A percentile compares a stretch with the other conserved stretches of the same genome.
These are phyloP conservation scores for Pasiphila rectangulata DNA, from an alignment of 2,888 invertebrate genomes.

Conservation along the genomic window DNA sequence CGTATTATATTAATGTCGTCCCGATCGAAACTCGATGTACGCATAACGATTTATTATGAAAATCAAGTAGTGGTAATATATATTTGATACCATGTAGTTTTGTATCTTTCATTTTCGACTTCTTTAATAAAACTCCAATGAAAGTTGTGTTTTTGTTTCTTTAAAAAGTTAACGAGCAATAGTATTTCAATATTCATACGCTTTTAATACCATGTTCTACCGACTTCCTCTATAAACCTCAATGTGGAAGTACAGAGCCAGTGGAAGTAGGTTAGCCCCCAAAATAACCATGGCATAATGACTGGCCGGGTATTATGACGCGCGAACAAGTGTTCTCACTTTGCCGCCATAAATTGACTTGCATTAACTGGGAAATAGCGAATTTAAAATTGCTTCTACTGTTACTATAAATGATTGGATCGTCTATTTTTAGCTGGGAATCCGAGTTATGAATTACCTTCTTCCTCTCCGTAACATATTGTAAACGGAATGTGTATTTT, in stretches of 20 bases:
- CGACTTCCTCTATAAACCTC: slow-evolving; percentile 2
- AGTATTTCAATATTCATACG: not conserved
- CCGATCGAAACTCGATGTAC: slow-evolving; percentile 82
- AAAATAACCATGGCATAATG: slow-evolving; percentile 58
- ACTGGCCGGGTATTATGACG: slow-evolving; percentile 30
- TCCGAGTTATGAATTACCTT: slow-evolving; percentile 7
- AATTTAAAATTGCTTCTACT: slow-evolving; percentile 3
- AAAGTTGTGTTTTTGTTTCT: slow-evolving; percentile 29
- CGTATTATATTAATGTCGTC: slow-evolving; percentile 80
- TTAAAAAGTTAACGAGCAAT: not conserved
- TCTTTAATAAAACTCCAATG: slow-evolving; percentile 24
- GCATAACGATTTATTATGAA: slow-evolving; percentile 85
- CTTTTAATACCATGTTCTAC: not conserved
- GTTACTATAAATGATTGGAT: not conserved
- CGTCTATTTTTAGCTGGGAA: slow-evolving; percentile 5
- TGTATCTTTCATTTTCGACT: not conserved
- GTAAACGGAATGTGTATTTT: slow-evolving; percentile 18
- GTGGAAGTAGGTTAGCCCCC: slow-evolving; percentile 49
- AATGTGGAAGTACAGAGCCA: slow-evolving; percentile 3
- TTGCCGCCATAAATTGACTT: slow-evolving; percentile 12
- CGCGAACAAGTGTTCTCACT: slow-evolving; percentile 27
- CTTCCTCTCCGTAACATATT: slow-evolving; percentile 10
- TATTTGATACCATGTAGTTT: slow-evolving; percentile 56
- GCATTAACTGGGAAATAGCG: slow-evolving; percentile 1
- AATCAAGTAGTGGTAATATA: slow-evolving; percentile 84